A percentile compares a stretch with the other conserved stretches of the same genome.
Evolutionary conservation across 2,888 invertebrate species (phyloP).

Genomic region (Drosophila engyochracea): DNA sequence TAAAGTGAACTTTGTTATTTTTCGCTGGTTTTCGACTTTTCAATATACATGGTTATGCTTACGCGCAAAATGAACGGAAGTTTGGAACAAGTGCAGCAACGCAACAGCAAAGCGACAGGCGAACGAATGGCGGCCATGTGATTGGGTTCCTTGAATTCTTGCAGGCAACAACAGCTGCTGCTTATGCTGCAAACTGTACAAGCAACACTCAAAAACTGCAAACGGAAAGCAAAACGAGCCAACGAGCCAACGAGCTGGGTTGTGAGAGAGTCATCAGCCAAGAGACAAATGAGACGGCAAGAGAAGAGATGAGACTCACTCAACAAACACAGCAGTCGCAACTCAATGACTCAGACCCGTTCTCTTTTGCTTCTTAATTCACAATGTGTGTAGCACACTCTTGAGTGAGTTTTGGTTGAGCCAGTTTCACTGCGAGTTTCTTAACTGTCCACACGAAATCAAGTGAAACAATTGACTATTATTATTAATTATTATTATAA

Average conservation of each 20-base stretch:
- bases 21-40: neutral
- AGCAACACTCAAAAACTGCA: conserved; percentile 51
- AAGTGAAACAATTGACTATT: neutral
- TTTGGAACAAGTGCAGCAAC: conserved; percentile 24
- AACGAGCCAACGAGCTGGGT: conserved; percentile 15
- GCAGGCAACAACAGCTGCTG: conserved; percentile 39
- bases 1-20: conserved; percentile 18
- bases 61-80: conserved; percentile 55
- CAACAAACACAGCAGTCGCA: conserved; percentile 11
- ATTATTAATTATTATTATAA: neutral
- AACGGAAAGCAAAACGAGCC: conserved; percentile 33
- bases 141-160: conserved; percentile 49
- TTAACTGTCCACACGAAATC: conserved; percentile 18
- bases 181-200: conserved; percentile 55
- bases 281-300: conserved; percentile 3
- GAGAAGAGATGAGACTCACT: conserved; percentile 8
- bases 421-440: conserved; percentile 14
- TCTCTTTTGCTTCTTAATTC: neutral
- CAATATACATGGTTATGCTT: conserved; percentile 12
- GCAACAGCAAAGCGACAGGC: conserved; percentile 56
- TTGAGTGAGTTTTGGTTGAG: conserved; percentile 35
- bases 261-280: conserved; percentile 8
- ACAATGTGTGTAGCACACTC: neutral
- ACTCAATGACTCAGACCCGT: conserved; percentile 3
- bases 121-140: conserved; percentile 72